Percentiles rank a stretch among this genome's conserved stretches.
Conservation (phyloP, 2,113 vertebrate genomes). For the Varanus salvator region DNA sequence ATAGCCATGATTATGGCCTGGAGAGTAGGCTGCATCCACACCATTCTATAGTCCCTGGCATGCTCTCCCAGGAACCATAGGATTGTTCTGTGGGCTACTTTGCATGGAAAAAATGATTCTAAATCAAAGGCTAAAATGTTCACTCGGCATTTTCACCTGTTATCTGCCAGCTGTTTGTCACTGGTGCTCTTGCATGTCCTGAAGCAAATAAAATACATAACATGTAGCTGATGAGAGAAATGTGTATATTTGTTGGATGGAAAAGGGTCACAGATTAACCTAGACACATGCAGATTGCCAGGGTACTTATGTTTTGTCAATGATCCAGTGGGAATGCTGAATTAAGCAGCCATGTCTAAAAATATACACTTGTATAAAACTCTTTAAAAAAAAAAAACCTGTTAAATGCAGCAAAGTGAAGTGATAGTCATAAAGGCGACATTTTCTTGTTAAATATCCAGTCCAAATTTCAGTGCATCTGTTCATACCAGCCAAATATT, state of each 20-base stretch:
- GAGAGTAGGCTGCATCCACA: no score
- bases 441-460: neutral
- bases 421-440: neutral
- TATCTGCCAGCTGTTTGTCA: neutral
- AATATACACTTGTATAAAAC: neutral
- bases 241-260: neutral
- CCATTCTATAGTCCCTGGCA: no score
- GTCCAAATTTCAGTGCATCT: neutral
- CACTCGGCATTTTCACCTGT: neutral
- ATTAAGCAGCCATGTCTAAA: neutral
- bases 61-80: no score
- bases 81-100: slow-evolving; percentile 1
- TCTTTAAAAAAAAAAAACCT: no score
- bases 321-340: neutral
- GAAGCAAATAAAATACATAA: neutral
- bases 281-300: neutral
- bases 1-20: no score
- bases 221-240: neutral
- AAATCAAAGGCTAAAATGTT: slow-evolving; percentile 42
- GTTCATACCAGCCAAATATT: neutral
- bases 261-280: slow-evolving; percentile 29
- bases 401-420: neutral
- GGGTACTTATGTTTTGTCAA: slow-evolving; percentile 27
- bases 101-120: slow-evolving; percentile 18
- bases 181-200: neutral